A percentile compares a stretch with the other conserved stretches of the same genome.
These are phyloP conservation scores for Elanus axillaris DNA, from an alignment of 2,113 vertebrate genomes.

Conservation along the genomic window DNA sequence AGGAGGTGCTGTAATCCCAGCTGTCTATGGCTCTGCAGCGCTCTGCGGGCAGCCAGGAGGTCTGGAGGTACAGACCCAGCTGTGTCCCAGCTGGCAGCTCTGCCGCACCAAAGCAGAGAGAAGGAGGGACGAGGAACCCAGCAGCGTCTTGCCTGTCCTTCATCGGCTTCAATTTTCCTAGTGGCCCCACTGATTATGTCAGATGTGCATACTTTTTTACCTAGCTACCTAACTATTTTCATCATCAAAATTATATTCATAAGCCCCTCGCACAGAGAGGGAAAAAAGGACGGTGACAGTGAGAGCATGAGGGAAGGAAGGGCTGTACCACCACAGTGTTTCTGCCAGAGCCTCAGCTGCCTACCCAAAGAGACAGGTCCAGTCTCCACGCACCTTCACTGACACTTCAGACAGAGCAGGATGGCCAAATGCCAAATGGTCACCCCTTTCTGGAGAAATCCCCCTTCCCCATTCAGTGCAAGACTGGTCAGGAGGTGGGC, in stretches of 20 bases:
- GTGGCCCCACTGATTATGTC: background rate
- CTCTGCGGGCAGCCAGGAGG: background rate
- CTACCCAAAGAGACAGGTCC: background rate
- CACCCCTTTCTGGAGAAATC: background rate
- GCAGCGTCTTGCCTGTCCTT: background rate
- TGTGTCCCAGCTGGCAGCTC: background rate
- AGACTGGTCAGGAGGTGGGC: background rate
- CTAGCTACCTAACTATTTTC: background rate
- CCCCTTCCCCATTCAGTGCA: rapidly evolving
- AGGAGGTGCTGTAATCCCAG: background rate
- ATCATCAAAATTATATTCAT: background rate
- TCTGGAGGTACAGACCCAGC: background rate
- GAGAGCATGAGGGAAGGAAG: background rate
- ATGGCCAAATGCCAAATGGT: background rate
- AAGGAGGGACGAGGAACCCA: background rate
- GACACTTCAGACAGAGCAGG: background rate
- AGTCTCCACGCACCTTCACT: background rate
- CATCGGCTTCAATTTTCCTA: background rate
- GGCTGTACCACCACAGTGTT: background rate
- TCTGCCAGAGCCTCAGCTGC: background rate
- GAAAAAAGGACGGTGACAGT: background rate
- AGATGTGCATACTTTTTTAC: background rate
- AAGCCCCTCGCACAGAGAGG: background rate
- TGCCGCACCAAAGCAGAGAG: background rate
- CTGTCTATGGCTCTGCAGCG: background rate